Percentiles rank a stretch among this genome's conserved stretches.
Evolutionary conservation across 2,888 invertebrate species (phyloP).

Genomic region (Disparrhopalites patrizii): DNA sequence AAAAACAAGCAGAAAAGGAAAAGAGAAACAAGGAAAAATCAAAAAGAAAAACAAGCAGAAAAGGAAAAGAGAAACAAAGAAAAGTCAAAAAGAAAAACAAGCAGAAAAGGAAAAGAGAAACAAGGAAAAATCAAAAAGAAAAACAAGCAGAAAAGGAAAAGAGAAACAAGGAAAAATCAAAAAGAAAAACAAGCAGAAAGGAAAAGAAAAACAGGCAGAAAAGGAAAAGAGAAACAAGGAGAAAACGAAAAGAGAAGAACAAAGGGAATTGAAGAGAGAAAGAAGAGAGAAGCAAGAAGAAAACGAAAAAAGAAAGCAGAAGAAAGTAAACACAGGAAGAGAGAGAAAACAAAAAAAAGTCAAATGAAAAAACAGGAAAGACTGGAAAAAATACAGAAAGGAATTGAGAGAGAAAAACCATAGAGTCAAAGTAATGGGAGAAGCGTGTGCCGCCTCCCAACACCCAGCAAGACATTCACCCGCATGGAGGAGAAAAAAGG

Average conservation of each 20-base stretch:
- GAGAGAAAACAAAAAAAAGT: neutral
- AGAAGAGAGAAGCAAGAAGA: neutral
- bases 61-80: neutral
- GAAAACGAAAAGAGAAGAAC: neutral
- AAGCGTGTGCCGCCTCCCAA: too few species aligned
- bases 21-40: too few species aligned
- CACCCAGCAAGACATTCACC: too few species aligned
- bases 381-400: neutral
- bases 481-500: too few species aligned
- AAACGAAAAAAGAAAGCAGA: neutral
- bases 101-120: neutral
- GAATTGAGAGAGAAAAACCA: neutral
- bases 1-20: neutral
- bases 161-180: neutral
- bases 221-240: neutral
- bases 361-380: too few species aligned
- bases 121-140: too few species aligned
- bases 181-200: neutral
- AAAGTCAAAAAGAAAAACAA: neutral
- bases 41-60: too few species aligned
- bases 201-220: neutral
- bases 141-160: neutral
- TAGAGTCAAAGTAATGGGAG: too few species aligned
- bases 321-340: neutral
- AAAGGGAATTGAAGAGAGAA: neutral